Percentiles rank a stretch among this genome's conserved stretches.
Evolutionary conservation across 2,113 vertebrate genomes (phyloP).

Genomic region (Picathartes gymnocephalus): DNA sequence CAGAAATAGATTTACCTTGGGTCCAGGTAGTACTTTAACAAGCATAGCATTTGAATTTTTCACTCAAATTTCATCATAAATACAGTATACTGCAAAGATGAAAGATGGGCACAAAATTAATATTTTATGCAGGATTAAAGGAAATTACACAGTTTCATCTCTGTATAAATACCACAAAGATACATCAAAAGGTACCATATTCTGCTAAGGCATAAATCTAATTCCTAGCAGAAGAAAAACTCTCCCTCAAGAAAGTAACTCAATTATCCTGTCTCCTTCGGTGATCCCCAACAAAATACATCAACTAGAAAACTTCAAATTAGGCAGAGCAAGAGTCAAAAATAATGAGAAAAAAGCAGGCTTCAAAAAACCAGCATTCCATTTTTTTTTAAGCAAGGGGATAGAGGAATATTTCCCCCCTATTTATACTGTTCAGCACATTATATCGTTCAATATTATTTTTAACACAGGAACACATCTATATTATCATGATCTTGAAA

Average conservation of each 20-base stretch:
- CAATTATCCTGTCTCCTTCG: not conserved
- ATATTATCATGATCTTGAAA: not conserved
- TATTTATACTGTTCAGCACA: not conserved
- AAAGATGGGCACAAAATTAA: conserved; percentile 4
- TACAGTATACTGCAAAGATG: not conserved
- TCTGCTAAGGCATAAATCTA: not conserved
- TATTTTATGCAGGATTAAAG: conserved; percentile 29
- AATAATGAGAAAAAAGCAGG: not conserved
- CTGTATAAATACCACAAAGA: not conserved
- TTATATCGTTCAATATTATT: not conserved
- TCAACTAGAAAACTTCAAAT: not conserved
- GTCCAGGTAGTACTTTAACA: not conserved
- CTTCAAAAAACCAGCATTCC: not conserved
- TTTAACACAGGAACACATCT: not conserved
- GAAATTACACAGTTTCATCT: conserved; percentile 21
- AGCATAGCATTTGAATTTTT: not conserved
- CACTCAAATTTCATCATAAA: not conserved
- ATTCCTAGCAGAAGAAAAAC: not conserved
- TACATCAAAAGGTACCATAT: conserved; percentile 2
- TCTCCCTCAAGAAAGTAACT: not conserved
- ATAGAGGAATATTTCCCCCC: not conserved
- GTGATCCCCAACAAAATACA: not conserved
- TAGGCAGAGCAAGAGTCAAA: not conserved
- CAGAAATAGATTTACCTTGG: not conserved
- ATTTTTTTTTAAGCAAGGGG: not conserved